Base-by-base conservation (phyloP, 2,888 invertebrate species). In the Phoenoteleia sp. region DNA sequence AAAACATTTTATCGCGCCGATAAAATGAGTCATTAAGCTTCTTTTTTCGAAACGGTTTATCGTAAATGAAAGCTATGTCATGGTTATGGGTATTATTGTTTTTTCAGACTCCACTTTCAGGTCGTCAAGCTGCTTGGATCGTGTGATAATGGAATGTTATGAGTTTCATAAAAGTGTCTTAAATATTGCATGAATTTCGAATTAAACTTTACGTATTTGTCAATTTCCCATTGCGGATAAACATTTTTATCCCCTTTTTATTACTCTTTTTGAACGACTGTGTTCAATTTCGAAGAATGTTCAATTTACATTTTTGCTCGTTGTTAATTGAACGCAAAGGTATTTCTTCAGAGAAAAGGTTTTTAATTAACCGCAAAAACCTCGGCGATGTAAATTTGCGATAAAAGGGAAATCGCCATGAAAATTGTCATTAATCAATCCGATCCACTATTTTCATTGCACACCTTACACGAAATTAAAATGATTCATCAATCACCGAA, bases 401-500 rank as follows among this genome's bases (percentile, higher is more conserved):
- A n/a, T n/a, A n/a, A n/a, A n/a, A n/a, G n/a, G n/a, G n/a, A n/a
- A n/a, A n/a, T n/a, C n/a, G n/a, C n/a, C n/a, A n/a, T n/a, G n/a
- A n/a, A n/a, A 21, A 33, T 39, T 23, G 5, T 17, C 5, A 39
- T 36, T 39, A 23, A 39, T 39, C 54, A 69, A 56, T 56, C 56
- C 6, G 23, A 49, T 23, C 25, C 5, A 54, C 11, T n/a, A 9
- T 47, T 66, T 49, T 66, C 49, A 29, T 66, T 45, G 29, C 27
- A 13, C 66, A 17, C n/a, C 17, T 80, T 76, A 9, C 15, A 27
- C 25, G 52, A 69, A 76, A 81, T 83, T 81, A 69, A 49, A 74
- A 67, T 66, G 52, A 21, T 75, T 71, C 91, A 93, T 93, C 92
- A 89, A 92, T 92, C 92, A 92, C 91, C 87, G 85, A 90, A 90